These are phyloP conservation scores for Rhysida immarginata DNA, from an alignment of 1,140 invertebrate genomes.

Conservation along the genomic window DNA sequence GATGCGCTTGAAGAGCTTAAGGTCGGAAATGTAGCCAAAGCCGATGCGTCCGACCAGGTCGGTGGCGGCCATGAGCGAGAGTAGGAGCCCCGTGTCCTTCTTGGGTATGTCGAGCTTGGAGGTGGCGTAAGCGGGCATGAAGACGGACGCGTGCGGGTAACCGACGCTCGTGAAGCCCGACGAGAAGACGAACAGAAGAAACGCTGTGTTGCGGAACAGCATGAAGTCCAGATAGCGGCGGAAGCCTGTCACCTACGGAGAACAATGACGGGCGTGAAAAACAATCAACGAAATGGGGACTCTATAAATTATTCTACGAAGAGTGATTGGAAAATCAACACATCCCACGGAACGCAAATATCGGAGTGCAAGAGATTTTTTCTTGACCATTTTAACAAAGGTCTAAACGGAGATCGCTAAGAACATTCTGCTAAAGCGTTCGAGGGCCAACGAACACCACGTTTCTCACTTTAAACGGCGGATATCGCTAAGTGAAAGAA, in stretches of 20 bases:
- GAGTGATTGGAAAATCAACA: no score
- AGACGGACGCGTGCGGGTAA: slow-evolving; percentile 8
- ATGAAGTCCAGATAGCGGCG: slow-evolving; percentile 1
- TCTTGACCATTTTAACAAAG: no score
- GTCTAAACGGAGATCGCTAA: no score
- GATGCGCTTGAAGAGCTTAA: slow-evolving; percentile 49
- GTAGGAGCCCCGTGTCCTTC: not conserved
- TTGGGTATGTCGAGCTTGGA: slow-evolving; percentile 2
- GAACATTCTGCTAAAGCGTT: no score
- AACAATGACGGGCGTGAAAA: not conserved
- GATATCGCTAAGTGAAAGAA: no score
- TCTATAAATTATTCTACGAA: no score
- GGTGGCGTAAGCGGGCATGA: slow-evolving; percentile 7
- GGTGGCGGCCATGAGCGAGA: slow-evolving; percentile 27
- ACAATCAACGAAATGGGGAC: no score
- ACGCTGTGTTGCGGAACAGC: slow-evolving; percentile 1
- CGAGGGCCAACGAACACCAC: no score
- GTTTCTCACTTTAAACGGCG: no score
- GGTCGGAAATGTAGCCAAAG: slow-evolving; percentile 50
- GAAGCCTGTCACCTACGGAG: not conserved
- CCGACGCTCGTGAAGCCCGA: not conserved
- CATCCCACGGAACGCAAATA: not conserved
- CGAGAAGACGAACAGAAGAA: not conserved
- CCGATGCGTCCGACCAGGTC: slow-evolving; percentile 50
- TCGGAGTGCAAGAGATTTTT: not conserved